Evolutionary conservation across 2,113 vertebrate species (phyloP).

Genomic region (Chlorocebus sabaeus): DNA sequence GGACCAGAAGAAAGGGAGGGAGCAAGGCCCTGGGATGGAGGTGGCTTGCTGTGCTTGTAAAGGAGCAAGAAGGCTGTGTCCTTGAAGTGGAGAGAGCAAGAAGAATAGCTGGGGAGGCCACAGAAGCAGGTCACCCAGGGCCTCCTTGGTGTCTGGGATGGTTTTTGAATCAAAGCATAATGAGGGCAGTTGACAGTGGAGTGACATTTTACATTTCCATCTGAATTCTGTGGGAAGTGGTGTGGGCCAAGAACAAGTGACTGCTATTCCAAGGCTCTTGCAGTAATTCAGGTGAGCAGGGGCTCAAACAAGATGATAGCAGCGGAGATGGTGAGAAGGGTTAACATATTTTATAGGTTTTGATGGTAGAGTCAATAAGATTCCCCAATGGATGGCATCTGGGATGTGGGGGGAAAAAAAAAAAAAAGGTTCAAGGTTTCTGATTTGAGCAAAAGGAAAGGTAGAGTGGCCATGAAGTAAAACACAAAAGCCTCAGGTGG

Average conservation of each 20-base stretch:
- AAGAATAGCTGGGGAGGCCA: background rate
- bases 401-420: background rate
- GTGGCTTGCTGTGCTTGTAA: background rate
- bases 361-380: background rate
- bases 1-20: background rate
- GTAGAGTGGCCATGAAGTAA: background rate
- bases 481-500: background rate
- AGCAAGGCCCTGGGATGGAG: too few species aligned
- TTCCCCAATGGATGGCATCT: background rate
- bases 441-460: background rate
- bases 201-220: background rate
- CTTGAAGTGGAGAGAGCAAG: background rate
- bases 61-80: background rate
- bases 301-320: background rate
- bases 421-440: background rate
- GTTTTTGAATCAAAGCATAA: background rate
- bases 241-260: background rate
- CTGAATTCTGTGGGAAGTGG: background rate
- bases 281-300: background rate
- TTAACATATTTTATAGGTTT: background rate
- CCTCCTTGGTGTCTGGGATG: background rate
- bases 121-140: accelerated
- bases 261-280: background rate
- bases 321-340: background rate
- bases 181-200: background rate